Conservation (phyloP, 1,140 invertebrate genomes). For the Formica selysi region DNA sequence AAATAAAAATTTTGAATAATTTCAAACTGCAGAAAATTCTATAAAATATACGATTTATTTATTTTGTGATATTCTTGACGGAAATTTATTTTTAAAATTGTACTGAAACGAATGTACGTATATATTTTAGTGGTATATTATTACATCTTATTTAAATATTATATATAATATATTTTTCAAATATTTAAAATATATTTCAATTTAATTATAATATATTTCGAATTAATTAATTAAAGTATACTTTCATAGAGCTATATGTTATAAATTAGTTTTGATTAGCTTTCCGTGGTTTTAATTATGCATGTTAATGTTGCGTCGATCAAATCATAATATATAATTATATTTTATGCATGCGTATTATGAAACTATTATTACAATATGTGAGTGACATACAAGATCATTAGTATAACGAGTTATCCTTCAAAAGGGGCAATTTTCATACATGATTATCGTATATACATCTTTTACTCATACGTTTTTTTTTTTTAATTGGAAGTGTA, state of each 20-base stretch:
- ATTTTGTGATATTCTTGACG: not conserved
- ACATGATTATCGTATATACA: not conserved
- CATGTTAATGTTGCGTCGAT: not conserved
- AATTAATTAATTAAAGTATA: not conserved
- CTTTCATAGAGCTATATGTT: not conserved
- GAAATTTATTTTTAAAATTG: not conserved
- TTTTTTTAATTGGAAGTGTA: too few species aligned
- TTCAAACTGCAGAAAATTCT: not conserved
- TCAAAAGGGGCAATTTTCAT: not conserved
- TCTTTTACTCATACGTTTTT: too few species aligned
- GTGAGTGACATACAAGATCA: not conserved
- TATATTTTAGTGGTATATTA: too few species aligned
- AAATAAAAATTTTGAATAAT: not conserved
- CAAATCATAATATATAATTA: not conserved
- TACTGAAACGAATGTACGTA: too few species aligned
- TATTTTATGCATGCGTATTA: too few species aligned
- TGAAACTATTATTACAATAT: not conserved
- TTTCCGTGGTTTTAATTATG: too few species aligned
- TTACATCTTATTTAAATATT: too few species aligned
- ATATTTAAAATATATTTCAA: not conserved
- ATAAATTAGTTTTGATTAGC: not conserved
- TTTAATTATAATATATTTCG: not conserved
- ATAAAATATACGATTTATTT: not conserved
- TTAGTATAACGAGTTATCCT: not conserved
- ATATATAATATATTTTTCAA: not conserved